Conservation (phyloP, 1,140 invertebrate species). For the Metopolophium dirhodum region DNA sequence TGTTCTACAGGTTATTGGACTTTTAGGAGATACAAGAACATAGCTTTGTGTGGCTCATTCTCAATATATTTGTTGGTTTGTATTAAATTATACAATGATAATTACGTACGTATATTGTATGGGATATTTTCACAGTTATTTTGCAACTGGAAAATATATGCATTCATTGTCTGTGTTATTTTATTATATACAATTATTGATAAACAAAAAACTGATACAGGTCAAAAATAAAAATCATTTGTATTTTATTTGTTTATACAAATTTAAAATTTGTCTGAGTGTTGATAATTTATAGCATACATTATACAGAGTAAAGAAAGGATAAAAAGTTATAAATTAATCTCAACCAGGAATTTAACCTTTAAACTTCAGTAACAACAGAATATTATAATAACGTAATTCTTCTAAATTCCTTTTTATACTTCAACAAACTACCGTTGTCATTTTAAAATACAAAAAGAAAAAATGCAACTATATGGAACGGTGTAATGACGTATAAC, state of each 20-base stretch:
- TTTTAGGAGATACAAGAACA: neutral
- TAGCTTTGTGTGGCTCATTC: neutral
- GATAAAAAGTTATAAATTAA: conserved; percentile 9
- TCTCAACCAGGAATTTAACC: neutral
- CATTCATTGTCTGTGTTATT: neutral
- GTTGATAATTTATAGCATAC: neutral
- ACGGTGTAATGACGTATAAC: conserved; percentile 26
- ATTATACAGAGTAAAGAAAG: neutral
- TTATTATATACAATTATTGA: neutral
- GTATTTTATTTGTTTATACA: neutral
- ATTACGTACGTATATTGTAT: neutral
- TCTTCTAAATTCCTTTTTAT: neutral
- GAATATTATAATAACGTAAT: conserved; percentile 21
- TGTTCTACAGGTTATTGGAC: no score
- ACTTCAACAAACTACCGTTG: neutral
- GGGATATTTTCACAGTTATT: neutral
- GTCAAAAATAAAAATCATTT: neutral
- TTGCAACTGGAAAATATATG: neutral
- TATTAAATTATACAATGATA: neutral
- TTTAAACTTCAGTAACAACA: conserved; percentile 5
- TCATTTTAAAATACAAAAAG: conserved; percentile 16
- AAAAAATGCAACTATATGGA: neutral
- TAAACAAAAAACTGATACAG: neutral
- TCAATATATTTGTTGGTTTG: neutral
- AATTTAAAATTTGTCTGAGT: neutral